Base-by-base conservation (phyloP, 2,113 vertebrate genomes). In the Numida meleagris region DNA sequence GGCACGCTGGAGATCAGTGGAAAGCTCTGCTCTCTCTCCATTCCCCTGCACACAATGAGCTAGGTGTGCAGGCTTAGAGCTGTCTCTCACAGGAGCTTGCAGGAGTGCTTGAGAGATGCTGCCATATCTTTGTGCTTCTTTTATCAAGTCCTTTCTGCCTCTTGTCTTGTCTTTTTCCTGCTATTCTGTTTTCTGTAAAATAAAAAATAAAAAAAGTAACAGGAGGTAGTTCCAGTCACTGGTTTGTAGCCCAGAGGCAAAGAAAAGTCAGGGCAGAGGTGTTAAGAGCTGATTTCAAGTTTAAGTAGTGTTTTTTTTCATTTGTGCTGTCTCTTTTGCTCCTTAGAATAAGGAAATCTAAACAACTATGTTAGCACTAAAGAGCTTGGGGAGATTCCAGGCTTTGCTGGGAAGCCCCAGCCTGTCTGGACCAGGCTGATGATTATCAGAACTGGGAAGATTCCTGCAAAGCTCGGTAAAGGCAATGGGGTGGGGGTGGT, bases 151-250 rank as follows among this genome's bases (percentile, higher is more conserved):
- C 34, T 80, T 70, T 48, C 63, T 82, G 25, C 57, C 53, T 90
- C 74, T 92, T 34, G 14, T 86, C 93, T 96, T 95, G 93, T 96
- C 94, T 95, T 96, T 95, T 94, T 78, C 92, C 86, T 94, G 93
- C 85, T 61, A 62, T 77, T 89, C 72, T 95, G 4, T 86, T 91
- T 96, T 86, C 40, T 43, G 14, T 34, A 66, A 63, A 82, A 63
- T 53, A 82, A 75, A 48, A 73, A 29, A 53, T 21, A 57, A 57
- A 53, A 29, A 55, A 55, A 55, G n/a, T 57, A 42, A 27, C n/a
- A 71, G 73, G 73, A 77, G 46, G 36, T 83, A 82, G 82, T 88
- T 93, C 67, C 75, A 86, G 50, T 90, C 59, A 3, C 63, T 93
- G 79, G 42, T 61, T 83, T 88, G 74, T 93, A 93, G 94, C 81